Evolutionary conservation across 1,140 invertebrate genomes (phyloP), one percentile per base, ranked within the genome.

Genomic region (Pseudomyrmex pallidus): DNA sequence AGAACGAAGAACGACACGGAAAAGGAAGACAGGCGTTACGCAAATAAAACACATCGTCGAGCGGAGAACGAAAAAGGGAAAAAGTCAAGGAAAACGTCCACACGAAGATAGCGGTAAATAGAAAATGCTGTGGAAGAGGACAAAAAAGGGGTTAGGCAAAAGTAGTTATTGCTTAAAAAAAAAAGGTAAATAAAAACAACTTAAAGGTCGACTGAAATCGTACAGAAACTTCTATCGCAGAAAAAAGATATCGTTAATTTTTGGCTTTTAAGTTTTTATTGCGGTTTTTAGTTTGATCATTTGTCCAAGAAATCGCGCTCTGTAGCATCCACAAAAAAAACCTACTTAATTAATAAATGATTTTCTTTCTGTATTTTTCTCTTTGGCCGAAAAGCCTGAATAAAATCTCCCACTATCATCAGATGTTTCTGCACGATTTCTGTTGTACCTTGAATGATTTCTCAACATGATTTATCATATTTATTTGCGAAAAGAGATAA

Each of bases 401-500:
- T 35, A 5, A 35, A 35, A 35, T 35, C 35, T 35, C 0, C 5
- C 5, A 25, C 35, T 35, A 25, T 2, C 0, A 35, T 35, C 35
- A 35, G 35, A 35, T 35, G 35, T 35, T 35, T 35, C 35, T 35
- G 35, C 35, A 35, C 35, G 35, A 35, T 35, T 35, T 35, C 35
- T 35, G 35, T 0, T 3, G 35, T 35, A 35, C 35, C 35, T 35
- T 35, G 5, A 85, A 86, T 87, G 44, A 35, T 87, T 87, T 90
- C 86, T 87, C 89, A 90, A 91, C 88, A 82, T 35, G 83, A 82
- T 91, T 90, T 91, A 90, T 88, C 90, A 73, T 87, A 90, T 80
- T 35, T 54, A 70, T 88, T 52, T 90, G 77, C 78, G 80, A 86
- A 86, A 85, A 67, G 85, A 90, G 35, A 35, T 35, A 5, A 35